Evolutionary conservation across 2,888 invertebrate genomes (phyloP).

Genomic region (Hirtodrosophila cameraria): DNA sequence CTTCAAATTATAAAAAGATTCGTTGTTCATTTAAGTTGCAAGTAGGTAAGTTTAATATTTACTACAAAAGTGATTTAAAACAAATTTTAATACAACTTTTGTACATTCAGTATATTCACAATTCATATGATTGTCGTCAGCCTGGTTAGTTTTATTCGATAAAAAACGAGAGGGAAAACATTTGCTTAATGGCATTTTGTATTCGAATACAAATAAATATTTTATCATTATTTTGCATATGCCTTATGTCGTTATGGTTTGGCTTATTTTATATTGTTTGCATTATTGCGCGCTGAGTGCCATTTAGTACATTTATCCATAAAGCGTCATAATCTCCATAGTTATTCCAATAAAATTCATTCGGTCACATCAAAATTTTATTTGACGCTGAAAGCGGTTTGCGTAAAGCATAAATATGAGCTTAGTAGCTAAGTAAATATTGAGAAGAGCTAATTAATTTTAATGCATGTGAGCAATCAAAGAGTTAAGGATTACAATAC

Average conservation of each 20-base stretch:
- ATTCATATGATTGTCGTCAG: constrained; percentile 1
- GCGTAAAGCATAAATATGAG: constrained; percentile 17
- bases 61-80: too few species aligned
- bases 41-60: too few species aligned
- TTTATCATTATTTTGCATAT: constrained; percentile 13
- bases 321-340: constrained; percentile 41
- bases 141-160: constrained; percentile 20
- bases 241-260: constrained; percentile 7
- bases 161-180: constrained; percentile 31
- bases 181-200: constrained; percentile 43
- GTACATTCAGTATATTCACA: constrained; percentile 6
- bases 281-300: constrained; percentile 32
- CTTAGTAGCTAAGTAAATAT: constrained; percentile 1
- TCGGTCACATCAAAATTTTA: background rate
- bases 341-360: constrained; percentile 36
- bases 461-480: background rate
- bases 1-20: too few species aligned
- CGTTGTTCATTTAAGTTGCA: too few species aligned
- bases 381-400: constrained; percentile 28
- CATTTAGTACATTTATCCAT: constrained; percentile 52
- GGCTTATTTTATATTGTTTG: constrained; percentile 12
- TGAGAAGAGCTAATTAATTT: background rate
- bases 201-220: constrained; percentile 37
- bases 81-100: constrained; percentile 1
- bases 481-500: background rate